Percentiles rank a stretch among this genome's conserved stretches.
Evolutionary conservation across 2,113 vertebrate genomes (phyloP).

Genomic region (Vireo altiloquus): DNA sequence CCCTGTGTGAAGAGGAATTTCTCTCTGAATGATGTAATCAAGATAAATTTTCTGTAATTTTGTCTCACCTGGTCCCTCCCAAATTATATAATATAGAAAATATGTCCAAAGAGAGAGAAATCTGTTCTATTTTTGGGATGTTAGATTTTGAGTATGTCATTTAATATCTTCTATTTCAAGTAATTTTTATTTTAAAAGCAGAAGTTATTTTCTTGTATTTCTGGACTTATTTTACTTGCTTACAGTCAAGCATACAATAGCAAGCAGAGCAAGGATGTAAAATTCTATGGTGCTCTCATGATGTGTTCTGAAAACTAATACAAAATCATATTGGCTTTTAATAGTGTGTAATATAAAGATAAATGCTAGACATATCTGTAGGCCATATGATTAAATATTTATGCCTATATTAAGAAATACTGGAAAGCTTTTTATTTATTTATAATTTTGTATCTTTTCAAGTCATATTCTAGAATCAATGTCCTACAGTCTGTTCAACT

Average conservation of each 20-base stretch:
- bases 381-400: conserved; percentile 26
- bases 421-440: conserved; percentile 47
- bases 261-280: neutral
- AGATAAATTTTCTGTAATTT: neutral
- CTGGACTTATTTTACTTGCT: neutral
- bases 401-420: conserved; percentile 19
- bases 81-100: neutral
- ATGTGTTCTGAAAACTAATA: neutral
- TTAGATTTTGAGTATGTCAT: neutral
- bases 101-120: neutral
- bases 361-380: neutral
- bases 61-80: neutral
- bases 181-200: neutral
- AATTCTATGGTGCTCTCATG: neutral
- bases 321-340: neutral
- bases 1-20: neutral
- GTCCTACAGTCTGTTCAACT: neutral
- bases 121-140: neutral
- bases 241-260: neutral
- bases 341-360: conserved; percentile 1
- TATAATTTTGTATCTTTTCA: conserved; percentile 31
- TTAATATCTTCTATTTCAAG: neutral
- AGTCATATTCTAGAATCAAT: neutral
- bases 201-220: neutral
- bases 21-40: neutral